These are phyloP conservation scores for Tethea ocularis DNA, from an alignment of 2,888 invertebrate species.

Conservation along the genomic window DNA sequence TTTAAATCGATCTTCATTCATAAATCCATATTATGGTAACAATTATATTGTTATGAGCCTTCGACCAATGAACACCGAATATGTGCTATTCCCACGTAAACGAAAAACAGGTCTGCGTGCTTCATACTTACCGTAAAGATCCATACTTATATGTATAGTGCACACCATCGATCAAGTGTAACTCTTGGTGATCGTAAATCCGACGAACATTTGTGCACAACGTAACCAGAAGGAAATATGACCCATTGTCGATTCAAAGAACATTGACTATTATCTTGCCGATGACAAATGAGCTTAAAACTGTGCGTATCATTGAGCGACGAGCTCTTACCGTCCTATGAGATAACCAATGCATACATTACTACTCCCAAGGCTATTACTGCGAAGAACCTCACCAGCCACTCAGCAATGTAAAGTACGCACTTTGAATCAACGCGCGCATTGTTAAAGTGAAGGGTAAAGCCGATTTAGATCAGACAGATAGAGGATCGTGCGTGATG, in stretches of 20 bases:
- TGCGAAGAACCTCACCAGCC: constrained; percentile 16
- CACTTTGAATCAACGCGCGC: constrained; percentile 30
- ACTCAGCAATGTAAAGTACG: constrained; percentile 38
- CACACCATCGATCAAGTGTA: neutral
- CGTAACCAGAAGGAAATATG: constrained; percentile 58
- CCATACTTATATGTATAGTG: neutral
- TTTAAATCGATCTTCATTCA: constrained; percentile 47
- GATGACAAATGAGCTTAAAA: constrained; percentile 72
- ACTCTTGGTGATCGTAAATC: constrained; percentile 15
- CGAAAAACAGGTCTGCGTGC: neutral
- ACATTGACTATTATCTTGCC: constrained; percentile 66
- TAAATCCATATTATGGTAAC: constrained; percentile 35
- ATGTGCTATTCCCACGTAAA: neutral
- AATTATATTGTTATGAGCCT: constrained; percentile 28
- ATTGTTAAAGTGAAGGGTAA: constrained; percentile 55
- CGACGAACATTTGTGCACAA: constrained; percentile 38
- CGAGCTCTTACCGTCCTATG: constrained; percentile 23
- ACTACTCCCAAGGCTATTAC: constrained; percentile 32
- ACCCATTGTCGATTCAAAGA: constrained; percentile 68
- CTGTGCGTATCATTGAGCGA: constrained; percentile 51
- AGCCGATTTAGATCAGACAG: constrained; percentile 75
- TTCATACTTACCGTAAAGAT: neutral
- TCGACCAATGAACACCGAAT: neutral
- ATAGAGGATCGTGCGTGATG: constrained; percentile 65
- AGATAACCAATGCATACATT: constrained; percentile 43